These are phyloP conservation scores for Acropternis orthonyx DNA, from an alignment of 2,797 vertebrate genomes.

Conservation along the genomic window DNA sequence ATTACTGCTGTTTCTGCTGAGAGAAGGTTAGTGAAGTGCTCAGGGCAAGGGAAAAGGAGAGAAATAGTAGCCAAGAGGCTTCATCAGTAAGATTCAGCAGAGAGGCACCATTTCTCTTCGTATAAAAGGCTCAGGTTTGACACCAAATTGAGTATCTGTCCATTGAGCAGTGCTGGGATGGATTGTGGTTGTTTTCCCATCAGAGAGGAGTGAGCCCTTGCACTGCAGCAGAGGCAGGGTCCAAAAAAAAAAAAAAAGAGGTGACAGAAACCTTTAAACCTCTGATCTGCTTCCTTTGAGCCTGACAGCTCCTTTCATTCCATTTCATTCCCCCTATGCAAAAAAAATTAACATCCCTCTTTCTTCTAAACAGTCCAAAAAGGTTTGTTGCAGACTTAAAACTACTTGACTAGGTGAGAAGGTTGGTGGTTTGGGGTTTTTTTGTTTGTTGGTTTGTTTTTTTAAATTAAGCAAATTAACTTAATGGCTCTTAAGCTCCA, in stretches of 20 bases:
- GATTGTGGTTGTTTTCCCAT: background rate
- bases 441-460: too few species aligned
- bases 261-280: background rate
- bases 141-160: background rate
- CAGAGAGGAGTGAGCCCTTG: rapidly evolving
- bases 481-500: background rate
- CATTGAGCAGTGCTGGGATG: background rate
- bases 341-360: background rate
- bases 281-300: background rate
- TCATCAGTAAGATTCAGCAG: background rate
- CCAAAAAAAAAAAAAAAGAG: background rate
- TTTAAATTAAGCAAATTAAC: background rate
- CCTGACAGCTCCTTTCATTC: background rate
- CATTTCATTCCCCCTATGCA: background rate
- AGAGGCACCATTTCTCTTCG: background rate
- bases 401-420: background rate
- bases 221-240: background rate
- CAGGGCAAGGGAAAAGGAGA: background rate
- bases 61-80: background rate
- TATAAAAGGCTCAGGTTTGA: background rate
- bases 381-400: background rate
- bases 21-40: background rate
- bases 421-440: too few species aligned
- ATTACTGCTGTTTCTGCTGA: background rate
- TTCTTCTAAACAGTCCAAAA: background rate